Conservation (phyloP, 2,113 vertebrate genomes). For the Arvicanthis niloticus region DNA sequence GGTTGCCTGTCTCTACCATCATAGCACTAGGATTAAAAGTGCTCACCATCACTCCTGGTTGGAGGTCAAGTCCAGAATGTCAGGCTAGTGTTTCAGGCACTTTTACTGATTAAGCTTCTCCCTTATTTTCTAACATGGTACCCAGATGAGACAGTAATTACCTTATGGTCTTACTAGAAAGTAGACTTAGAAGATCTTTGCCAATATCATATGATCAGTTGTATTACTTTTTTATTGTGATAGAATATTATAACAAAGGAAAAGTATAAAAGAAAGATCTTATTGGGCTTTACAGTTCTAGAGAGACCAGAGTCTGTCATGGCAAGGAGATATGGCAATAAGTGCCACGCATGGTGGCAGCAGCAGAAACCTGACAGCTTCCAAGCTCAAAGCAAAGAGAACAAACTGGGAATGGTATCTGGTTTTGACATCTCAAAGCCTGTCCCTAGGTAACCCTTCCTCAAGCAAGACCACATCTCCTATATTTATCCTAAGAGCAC, state of each 20-base stretch:
- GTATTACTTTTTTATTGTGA: background rate
- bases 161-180: background rate
- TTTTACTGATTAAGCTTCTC: background rate
- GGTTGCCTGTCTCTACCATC: background rate
- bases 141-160: background rate
- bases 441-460: background rate
- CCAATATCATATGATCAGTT: background rate
- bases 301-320: background rate
- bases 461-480: background rate
- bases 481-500: background rate
- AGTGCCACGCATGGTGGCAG: background rate
- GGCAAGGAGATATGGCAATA: background rate
- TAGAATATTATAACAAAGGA: background rate
- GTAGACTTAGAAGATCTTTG: background rate
- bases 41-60: background rate
- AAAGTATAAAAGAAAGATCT: background rate
- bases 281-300: background rate
- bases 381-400: background rate
- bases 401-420: background rate
- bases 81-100: background rate
- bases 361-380: background rate
- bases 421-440: background rate
- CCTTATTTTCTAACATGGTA: background rate
- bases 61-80: background rate
- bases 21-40: background rate